Evolutionary conservation across 2,113 vertebrate genomes (phyloP), one percentile per base, ranked within the genome.

Genomic region (Catharus bicknelli): DNA sequence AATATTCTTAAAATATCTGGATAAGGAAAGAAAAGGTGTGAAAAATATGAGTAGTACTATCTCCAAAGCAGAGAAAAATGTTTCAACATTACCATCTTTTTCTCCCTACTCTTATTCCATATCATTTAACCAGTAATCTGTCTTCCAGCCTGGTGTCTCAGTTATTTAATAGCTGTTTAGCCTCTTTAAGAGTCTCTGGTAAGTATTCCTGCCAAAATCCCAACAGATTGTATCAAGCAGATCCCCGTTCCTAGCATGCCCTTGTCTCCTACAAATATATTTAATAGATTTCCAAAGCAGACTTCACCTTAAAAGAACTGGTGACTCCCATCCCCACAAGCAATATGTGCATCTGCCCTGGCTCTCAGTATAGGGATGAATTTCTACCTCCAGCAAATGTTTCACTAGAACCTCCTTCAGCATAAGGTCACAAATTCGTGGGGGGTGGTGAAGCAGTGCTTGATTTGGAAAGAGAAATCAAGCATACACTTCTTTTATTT

Each of bases 251-350:
- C 73, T 74, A 38, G 55, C 23, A 19, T 19, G 43, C 32, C 77
- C 73, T 80, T 36, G 4, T 86, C 32, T 86, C 47, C 53, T 88
- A 36, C 53, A 78, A 67, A 70, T 26, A 78, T 51, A 83, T 50
- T 38, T 16, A 83, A 59, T 47, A 89, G 53, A 73, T 69, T 83
- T 73, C 81, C 63, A 53, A 58, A 23, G 43, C 14, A 3, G 34
- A 63, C 29, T 90, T 92, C 69, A 86, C 89, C 93, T 92, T 72
- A 88, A 54, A 59, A 78, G 73, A 90, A 75, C 59, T 19, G 55
- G 27, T 43, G 36, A 74, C 51, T 76, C 50, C 73, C 26, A 59
- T n/a, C 40, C 48, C 38, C 50, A 45, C 34, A 38, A 12, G 34
- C 42, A 62, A 64, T 19, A 4, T 22, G 26, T 70, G 32, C 73